A percentile compares a stretch with the other conserved stretches of the same genome.
Conservation (phyloP, 1,140 invertebrate species). For the Polyergus mexicanus region DNA sequence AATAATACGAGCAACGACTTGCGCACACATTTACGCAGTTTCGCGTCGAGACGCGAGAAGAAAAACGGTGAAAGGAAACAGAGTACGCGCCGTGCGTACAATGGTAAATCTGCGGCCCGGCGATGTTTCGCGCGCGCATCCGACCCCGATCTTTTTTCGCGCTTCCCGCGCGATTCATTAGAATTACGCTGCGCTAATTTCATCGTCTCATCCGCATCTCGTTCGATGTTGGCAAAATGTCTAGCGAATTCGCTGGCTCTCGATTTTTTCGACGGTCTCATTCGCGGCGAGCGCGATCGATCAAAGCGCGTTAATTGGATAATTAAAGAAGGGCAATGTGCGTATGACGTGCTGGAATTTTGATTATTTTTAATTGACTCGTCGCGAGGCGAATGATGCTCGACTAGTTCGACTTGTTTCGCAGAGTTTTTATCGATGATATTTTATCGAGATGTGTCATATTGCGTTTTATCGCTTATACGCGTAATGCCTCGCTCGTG, state of each 20-base stretch:
- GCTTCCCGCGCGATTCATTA: conserved; percentile 63
- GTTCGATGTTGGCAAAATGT: conserved; percentile 65
- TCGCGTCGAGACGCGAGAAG: not conserved
- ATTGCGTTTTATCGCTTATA: conserved; percentile 20
- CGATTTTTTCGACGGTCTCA: conserved; percentile 44
- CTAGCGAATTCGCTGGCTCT: conserved; percentile 43
- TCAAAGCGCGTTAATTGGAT: conserved; percentile 67
- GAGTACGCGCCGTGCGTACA: conserved; percentile 33
- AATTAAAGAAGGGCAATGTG: conserved; percentile 54
- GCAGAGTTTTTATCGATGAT: not conserved
- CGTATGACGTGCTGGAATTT: not conserved
- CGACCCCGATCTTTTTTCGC: conserved; percentile 67
- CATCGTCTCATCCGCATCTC: conserved; percentile 35
- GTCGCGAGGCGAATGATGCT: conserved; percentile 1
- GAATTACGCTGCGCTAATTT: conserved; percentile 58
- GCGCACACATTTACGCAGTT: conserved; percentile 55
- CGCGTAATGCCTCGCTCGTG: not conserved
- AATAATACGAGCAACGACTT: conserved; percentile 63
- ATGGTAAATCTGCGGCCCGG: conserved; percentile 67
- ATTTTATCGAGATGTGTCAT: conserved; percentile 12
- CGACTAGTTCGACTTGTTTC: not conserved
- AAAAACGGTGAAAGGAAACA: conserved; percentile 51
- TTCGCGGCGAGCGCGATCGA: conserved; percentile 31
- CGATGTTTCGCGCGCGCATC: conserved; percentile 40
- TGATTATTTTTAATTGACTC: conserved; percentile 31